A percentile compares a stretch with the other conserved stretches of the same genome.
These are phyloP conservation scores for Trachelus stipa DNA, from an alignment of 2,888 invertebrate genomes.

Conservation along the genomic window DNA sequence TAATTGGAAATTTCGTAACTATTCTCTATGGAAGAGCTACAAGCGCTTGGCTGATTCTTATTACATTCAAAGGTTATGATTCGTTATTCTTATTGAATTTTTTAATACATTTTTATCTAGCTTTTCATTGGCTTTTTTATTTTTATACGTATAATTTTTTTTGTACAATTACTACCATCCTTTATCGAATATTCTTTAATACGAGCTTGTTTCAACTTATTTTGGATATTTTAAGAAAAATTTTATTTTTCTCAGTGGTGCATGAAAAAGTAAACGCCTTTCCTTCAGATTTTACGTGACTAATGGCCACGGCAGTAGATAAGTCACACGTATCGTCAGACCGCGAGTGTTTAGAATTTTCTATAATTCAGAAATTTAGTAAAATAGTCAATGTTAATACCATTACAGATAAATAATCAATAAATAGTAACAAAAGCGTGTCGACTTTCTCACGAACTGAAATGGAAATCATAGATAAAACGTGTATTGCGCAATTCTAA, in stretches of 20 bases:
- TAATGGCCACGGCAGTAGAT: not conserved
- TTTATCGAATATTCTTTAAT: not conserved
- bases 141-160: not conserved
- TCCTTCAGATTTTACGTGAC: not conserved
- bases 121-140: not conserved
- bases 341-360: no score
- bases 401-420: not conserved
- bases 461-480: not conserved
- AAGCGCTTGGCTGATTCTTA: not conserved
- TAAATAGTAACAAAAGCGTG: not conserved
- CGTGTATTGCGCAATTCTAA: not conserved
- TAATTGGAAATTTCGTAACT: not conserved
- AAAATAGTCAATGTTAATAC: not conserved
- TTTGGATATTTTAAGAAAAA: not conserved
- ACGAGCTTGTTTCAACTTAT: not conserved
- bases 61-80: not conserved
- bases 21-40: not conserved
- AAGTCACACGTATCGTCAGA: not conserved
- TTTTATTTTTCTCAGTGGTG: not conserved
- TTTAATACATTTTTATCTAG: not conserved
- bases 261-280: not conserved
- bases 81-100: not conserved
- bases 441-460: not conserved
- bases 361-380: not conserved
- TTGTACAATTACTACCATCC: not conserved